Percentiles rank a stretch among this genome's conserved stretches.
These are phyloP conservation scores for Morphnarchus princeps DNA, from an alignment of 2,113 vertebrate genomes.

Conservation along the genomic window DNA sequence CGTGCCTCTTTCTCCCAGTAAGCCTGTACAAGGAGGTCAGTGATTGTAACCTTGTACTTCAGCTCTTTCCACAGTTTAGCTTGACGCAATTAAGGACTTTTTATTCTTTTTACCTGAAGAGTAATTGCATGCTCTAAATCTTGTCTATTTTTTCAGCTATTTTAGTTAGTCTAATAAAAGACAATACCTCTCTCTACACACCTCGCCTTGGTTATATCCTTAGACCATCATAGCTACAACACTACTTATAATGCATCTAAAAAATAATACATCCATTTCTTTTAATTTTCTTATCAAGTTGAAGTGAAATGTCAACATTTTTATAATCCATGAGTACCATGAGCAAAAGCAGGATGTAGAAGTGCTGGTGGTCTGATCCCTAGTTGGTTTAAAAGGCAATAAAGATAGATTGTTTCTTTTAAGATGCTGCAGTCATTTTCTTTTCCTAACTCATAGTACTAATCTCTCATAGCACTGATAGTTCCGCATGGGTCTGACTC, in stretches of 20 bases:
- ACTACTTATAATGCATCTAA: neutral
- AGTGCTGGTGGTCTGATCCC: neutral
- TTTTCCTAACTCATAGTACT: neutral
- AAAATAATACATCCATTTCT: neutral
- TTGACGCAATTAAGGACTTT: neutral
- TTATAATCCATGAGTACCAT: neutral
- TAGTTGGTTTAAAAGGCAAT: conserved; percentile 1
- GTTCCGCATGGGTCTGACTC: neutral
- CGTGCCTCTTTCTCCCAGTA: neutral
- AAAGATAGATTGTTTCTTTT: conserved; percentile 10
- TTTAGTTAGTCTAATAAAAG: neutral
- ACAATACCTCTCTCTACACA: neutral
- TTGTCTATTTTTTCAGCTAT: neutral
- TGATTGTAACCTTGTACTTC: neutral
- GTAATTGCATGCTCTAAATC: neutral
- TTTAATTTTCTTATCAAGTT: neutral
- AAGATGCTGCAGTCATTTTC: neutral
- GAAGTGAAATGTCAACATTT: neutral
- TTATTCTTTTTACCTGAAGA: neutral
- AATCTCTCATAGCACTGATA: neutral
- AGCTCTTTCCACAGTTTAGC: neutral
- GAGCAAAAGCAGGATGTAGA: conserved; percentile 14
- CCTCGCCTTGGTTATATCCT: neutral
- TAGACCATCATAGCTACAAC: neutral
- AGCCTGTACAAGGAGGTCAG: neutral